Evolutionary conservation across 2,888 invertebrate genomes (phyloP).

Genomic region (Laspeyria flexula): DNA sequence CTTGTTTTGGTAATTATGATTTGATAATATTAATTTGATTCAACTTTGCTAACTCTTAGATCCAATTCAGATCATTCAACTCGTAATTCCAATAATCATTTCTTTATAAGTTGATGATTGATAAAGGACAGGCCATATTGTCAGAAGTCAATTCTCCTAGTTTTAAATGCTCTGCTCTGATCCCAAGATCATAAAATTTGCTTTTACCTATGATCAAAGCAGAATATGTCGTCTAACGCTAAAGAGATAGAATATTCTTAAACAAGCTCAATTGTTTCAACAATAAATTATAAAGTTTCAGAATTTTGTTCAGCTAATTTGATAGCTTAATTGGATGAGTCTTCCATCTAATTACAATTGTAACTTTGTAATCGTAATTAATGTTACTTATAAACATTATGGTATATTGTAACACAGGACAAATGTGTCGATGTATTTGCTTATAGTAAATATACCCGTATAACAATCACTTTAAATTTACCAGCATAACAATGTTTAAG

Average conservation of each 20-base stretch:
- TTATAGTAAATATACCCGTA: not conserved
- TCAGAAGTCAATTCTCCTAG: too few species aligned
- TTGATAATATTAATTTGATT: too few species aligned
- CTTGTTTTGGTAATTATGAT: too few species aligned
- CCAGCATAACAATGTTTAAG: too few species aligned
- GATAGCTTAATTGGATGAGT: slow-evolving; percentile 9
- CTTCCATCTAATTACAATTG: slow-evolving; percentile 10
- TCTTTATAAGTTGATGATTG: too few species aligned
- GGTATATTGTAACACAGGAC: not conserved
- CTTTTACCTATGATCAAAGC: too few species aligned
- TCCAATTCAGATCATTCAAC: too few species aligned
- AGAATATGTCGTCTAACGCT: too few species aligned
- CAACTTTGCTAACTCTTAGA: too few species aligned
- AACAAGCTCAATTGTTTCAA: slow-evolving; percentile 2
- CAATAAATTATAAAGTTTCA: slow-evolving; percentile 10
- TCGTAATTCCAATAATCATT: too few species aligned
- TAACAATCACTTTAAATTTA: not conserved
- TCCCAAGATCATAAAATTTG: too few species aligned
- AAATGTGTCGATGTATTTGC: not conserved
- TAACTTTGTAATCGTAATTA: slow-evolving; percentile 6
- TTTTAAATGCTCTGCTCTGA: not conserved
- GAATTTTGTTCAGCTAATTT: slow-evolving; percentile 9
- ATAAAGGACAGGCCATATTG: too few species aligned
- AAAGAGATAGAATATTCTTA: not conserved
- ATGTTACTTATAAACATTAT: not conserved